Conservation (phyloP, 2,888 invertebrate species). For the Gryllus longicercus region DNA sequence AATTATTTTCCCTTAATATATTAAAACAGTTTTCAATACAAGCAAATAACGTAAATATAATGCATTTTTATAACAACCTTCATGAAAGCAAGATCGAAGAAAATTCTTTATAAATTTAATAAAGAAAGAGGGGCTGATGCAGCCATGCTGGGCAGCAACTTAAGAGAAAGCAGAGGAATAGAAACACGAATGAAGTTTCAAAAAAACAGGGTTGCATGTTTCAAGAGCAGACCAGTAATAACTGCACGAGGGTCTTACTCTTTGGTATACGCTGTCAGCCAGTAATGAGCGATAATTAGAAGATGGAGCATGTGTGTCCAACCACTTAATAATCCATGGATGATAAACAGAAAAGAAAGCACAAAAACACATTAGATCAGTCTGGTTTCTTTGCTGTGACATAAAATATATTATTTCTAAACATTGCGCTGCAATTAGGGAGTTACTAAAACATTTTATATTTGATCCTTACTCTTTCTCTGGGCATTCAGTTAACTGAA, state of each 20-base stretch:
- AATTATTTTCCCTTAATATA: no score
- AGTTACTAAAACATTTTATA: no score
- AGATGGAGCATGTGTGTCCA: conserved; percentile 36
- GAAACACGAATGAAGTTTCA: not conserved
- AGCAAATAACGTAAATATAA: no score
- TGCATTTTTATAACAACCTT: no score
- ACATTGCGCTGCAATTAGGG: no score
- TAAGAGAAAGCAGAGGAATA: not conserved
- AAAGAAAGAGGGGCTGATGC: not conserved
- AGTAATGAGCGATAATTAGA: conserved; percentile 60
- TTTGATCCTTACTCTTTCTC: no score
- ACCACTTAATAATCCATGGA: conserved; percentile 34
- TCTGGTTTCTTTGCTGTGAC: not conserved
- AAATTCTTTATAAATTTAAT: not conserved
- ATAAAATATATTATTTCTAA: not conserved
- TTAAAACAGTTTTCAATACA: no score
- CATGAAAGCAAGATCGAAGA: no score
- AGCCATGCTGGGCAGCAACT: conserved; percentile 17
- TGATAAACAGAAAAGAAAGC: conserved; percentile 27
- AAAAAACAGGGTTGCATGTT: not conserved
- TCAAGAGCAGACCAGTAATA: conserved; percentile 21
- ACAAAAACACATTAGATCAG: not conserved
- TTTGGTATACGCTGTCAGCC: conserved; percentile 65
- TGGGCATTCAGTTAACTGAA: no score
- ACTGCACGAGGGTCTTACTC: conserved; percentile 55